Base-by-base conservation (phyloP, 2,888 invertebrate species). In the Temnothorax rugatulus region DNA sequence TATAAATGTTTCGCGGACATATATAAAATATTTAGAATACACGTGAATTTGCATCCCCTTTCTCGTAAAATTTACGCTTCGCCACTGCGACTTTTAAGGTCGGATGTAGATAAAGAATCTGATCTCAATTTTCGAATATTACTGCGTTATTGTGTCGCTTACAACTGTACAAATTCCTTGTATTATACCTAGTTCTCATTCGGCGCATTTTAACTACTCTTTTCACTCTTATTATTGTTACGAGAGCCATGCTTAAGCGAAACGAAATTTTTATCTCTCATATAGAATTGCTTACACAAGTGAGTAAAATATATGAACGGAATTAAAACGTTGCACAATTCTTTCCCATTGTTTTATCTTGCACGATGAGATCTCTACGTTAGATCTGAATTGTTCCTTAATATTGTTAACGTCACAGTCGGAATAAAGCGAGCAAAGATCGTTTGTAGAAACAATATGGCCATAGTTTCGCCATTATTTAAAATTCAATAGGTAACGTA, bases 11-110 rank as follows among this genome's bases (percentile, higher is more conserved):
- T 59, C 69, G 8, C 44, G 59, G 44, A 69, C 59, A 83, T 73
- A 77, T 89, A 85, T 83, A 84, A 88, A 88, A 88, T 88, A 61
- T 81, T 88, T 74, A 87, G 79, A 82, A 76, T 88, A 85, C 82
- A 82, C 75, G 73, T 84, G 81, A 75, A 74, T 83, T 82, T 83
- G n/a, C 52, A 73, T 50, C 57, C 59, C 54, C 82, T 64, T 84
- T 68, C 83, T 50, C 64, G 21, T 73, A 75, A 83, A 75, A 83
- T 63, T 54, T 64, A 34, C 2, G 38, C 18, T 54, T 84, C 76
- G 81, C 9, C 38, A 59, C 5, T 63, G 74, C 59, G 66, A 66
- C 52, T 73, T 84, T 81, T 75, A 85, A 85, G 73, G 84, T 84
- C 77, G 82, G 41, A 34, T 52, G 76, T 76, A 84, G 21, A 52